These are phyloP conservation scores for Ylistrum balloti DNA, from an alignment of 1,140 invertebrate genomes.

Conservation along the genomic window DNA sequence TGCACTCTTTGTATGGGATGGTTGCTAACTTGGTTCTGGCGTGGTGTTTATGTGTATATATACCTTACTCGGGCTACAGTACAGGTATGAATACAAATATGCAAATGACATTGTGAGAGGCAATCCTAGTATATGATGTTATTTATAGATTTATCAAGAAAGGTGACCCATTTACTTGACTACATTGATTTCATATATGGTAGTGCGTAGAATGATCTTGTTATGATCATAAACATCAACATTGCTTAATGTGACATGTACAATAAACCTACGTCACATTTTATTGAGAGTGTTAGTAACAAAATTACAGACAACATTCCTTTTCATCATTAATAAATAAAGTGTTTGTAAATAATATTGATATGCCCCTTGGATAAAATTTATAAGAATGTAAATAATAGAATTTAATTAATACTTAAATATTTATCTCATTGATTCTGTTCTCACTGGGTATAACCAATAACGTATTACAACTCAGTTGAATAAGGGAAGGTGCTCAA, in stretches of 20 bases:
- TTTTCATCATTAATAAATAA: no score
- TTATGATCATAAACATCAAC: not conserved
- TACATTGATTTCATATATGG: not conserved
- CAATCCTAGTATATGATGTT: not conserved
- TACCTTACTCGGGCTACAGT: no score
- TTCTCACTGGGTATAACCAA: no score
- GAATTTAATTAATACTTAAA: no score
- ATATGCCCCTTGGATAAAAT: no score
- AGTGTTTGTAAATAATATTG: no score
- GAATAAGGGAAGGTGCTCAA: no score
- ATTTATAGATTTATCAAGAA: conserved; percentile 28
- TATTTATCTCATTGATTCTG: no score
- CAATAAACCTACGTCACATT: not conserved
- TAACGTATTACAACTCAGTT: no score
- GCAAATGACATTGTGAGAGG: not conserved
- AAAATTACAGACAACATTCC: not conserved
- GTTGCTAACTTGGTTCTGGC: not conserved
- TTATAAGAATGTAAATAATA: no score
- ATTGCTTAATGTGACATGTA: not conserved
- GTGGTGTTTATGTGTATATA: not conserved
- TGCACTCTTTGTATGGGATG: conserved; percentile 20
- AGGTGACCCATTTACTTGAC: not conserved
- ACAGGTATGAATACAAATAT: not conserved
- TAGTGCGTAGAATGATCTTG: not conserved
- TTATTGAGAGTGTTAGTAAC: not conserved